Base-by-base conservation (phyloP, 2,888 invertebrate species). In the Pachycephus smyrnensis region DNA sequence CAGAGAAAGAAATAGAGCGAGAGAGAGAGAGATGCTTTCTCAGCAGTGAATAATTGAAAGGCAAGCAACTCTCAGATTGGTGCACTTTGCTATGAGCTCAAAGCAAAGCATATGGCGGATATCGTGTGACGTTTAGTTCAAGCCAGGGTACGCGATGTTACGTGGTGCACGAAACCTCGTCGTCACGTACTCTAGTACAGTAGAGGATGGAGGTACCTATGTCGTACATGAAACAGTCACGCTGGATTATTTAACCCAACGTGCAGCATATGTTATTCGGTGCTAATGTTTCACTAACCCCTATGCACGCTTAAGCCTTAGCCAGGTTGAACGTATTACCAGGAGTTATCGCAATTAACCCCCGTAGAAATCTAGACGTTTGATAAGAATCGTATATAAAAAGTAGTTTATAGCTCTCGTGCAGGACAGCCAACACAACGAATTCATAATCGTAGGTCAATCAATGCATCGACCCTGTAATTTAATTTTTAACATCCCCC, bases 341-440 rank as follows among this genome's bases (percentile, higher is more conserved):
- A 55, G 55, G 75, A 81, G 85, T 88, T 88, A 87, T 88, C 88
- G 86, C 88, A 86, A 87, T 89, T 88, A 89, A 89, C 84, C 86
- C 83, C 76, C 81, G 77, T 77, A 69, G 73, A 77, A 84, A 86
- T 82, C 82, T 80, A 81, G 76, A 74, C 80, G 77, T 77, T 32
- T 73, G 83, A 83, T 83, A 81, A 68, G 73, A 75, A 83, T 83
- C 82, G 78, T 55, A 79, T 81, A 73, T 76, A 73, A 76, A 80
- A 76, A 81, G 73, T 78, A 75, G 75, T 82, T 82, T 81, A 79
- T 79, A 80, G 23, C 32, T 76, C 71, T 71, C 71, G 71, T 71
- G 71, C 71, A 71, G 71, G 55, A 55, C 55, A 9, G 55, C 23
- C 6, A 55, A 55, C 55, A 55, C 55, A 55, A 9, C 55, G 55